Base-by-base conservation (phyloP, 2,113 vertebrate species). In the Gorsachius goisagi region DNA sequence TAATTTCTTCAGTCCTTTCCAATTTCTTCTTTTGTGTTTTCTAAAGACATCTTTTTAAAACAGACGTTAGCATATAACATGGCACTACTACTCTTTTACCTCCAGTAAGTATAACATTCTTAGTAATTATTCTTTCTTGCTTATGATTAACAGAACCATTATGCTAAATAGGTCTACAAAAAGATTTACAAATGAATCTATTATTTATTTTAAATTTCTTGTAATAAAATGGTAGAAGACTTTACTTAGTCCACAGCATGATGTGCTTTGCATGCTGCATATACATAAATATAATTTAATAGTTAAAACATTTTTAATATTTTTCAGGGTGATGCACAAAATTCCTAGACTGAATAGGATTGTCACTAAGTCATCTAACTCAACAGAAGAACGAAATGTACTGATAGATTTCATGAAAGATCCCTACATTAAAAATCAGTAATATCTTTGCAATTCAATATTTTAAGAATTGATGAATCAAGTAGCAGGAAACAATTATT, bases 221-320 rank as follows among this genome's bases (percentile, higher is more conserved):
- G 24, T 17, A 78, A 85, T 35, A 78, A 84, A 91, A 64, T 27
- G 11, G 32, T 33, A 53, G 85, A 81, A 87, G 9, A 84, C 90
- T 59, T 82, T 77, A 14, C 33, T 89, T 92, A 88, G 56, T 47
- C 30, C n/a, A 69, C 33, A 78, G 39, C 39, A 45, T 28, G 55
- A 71, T 49, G 8, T 59, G 20, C 27, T 75, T 90, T 92, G 52
- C 24, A 81, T n/a, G 52, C 49, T 88, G n/a, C n/a, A 50, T 67
- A 80, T 35, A 37, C 22, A 79, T 27, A 62, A 92, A 88, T 62
- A 68, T 24, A 9, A 24, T 84, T 92, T 67, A 86, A 92, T 24
- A 94, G 79, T 89, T 91, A 97, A 58, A 86, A 92, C 74, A 12
- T 64, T 76, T 93, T 92, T 91, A 93, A 72, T 90, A 45, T 95